Conservation (phyloP, 2,888 invertebrate species). For the Polymixis flavicincta region DNA sequence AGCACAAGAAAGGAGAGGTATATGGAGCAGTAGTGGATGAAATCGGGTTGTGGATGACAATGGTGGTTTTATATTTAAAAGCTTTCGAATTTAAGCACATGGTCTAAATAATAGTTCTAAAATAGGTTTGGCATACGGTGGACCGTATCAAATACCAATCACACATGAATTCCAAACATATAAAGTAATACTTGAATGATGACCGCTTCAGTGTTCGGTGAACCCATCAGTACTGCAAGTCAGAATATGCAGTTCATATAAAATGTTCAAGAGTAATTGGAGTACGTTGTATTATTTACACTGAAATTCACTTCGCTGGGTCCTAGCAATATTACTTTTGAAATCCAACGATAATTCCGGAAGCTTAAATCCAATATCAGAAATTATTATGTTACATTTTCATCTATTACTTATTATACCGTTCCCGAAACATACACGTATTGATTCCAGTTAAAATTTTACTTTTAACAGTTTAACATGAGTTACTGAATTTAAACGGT, state of each 20-base stretch:
- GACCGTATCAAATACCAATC: not conserved
- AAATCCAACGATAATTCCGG: not conserved
- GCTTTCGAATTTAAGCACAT: too few species aligned
- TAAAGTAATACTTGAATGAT: not conserved
- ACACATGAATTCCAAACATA: not conserved
- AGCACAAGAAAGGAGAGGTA: not conserved
- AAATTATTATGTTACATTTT: conserved; percentile 4
- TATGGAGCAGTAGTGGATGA: too few species aligned
- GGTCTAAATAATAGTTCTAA: too few species aligned
- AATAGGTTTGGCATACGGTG: not conserved
- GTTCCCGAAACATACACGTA: not conserved
- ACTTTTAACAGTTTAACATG: not conserved
- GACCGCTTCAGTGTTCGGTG: not conserved
- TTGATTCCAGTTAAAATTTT: not conserved
- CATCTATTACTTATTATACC: not conserved
- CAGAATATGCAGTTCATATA: conserved; percentile 8
- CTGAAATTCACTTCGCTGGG: conserved; percentile 28
- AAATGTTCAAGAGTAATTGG: conserved; percentile 24
- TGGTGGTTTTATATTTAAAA: too few species aligned
- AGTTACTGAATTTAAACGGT: not conserved
- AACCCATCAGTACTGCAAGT: not conserved
- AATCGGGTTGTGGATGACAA: too few species aligned
- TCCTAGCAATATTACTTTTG: conserved; percentile 15
- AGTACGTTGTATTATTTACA: conserved; percentile 5
- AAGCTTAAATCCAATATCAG: conserved; percentile 8